Base-by-base conservation (phyloP, 2,888 invertebrate species). In the Abscondita cerata region DNA sequence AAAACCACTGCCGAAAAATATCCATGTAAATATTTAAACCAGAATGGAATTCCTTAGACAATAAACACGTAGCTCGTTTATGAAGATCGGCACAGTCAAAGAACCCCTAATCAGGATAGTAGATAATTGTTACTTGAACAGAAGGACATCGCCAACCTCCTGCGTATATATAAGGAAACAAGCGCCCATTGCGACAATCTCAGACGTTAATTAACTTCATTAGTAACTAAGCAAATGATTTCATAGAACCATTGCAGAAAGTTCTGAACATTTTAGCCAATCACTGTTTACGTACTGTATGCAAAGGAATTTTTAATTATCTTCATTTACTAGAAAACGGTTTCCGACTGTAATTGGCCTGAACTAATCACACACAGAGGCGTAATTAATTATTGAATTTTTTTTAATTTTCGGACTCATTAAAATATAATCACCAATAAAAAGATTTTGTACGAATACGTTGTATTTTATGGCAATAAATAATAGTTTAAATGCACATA, bases 181-280 rank as follows among this genome's bases (percentile, higher is more conserved):
- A 67, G 66, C 67, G 69, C 70, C 72, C 70, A 72, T 72, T 71
- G 72, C 72, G 72, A 71, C 72, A 72, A 72, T 72, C 72, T 71
- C 71, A 70, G 72, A 70, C 72, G 67, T 68, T 72, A 72, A 72
- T 72, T 72, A 72, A 62, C 67, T 68, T 69, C 70, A 71, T 71
- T 71, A 68, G 66, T 68, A 67, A 67, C 64, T 69, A 68, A 68
- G 67, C 70, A 70, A 70, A 70, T 69, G 68, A 68, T 70, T 72
- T 72, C 71, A 72, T 68, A 70, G 72, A 72, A 72, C 68, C 68
- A 71, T 69, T 69, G 70, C 69, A 64, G 56, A 53, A 64, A 56
- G 52, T 59, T 46, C 51, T 38, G 40, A 31, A n/a, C 44, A 31
- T 48, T 50, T 53, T 56, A 34, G 53, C 64, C 64, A 64, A 64